These are phyloP conservation scores for Zelleria hepariella DNA, from an alignment of 2,888 invertebrate species.

Conservation along the genomic window DNA sequence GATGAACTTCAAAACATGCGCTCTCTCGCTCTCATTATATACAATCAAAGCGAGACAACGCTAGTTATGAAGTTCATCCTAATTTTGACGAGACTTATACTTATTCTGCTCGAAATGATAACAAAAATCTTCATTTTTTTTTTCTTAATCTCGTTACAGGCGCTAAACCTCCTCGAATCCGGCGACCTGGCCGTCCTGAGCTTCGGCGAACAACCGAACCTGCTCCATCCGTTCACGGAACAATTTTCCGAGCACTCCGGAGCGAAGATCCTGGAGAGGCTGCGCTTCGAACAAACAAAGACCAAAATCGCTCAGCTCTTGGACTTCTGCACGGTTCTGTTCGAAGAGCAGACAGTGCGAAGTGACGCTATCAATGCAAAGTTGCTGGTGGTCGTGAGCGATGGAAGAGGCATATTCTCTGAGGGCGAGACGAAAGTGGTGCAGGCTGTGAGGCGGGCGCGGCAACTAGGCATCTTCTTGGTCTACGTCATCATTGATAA, in stretches of 20 bases:
- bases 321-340: constrained; percentile 79
- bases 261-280: constrained; percentile 81
- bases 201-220: constrained; percentile 87
- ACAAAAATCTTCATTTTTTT: too few species aligned
- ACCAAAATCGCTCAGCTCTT: constrained; percentile 89
- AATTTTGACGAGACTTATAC: too few species aligned
- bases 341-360: constrained; percentile 54
- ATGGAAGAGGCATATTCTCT: constrained; percentile 93
- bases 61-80: too few species aligned
- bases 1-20: too few species aligned
- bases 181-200: constrained; percentile 93
- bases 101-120: too few species aligned
- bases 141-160: constrained; percentile 51
- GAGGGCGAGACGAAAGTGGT: constrained; percentile 84
- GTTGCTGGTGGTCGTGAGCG: constrained; percentile 92
- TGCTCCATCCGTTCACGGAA: constrained; percentile 91
- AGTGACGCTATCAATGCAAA: constrained; percentile 79
- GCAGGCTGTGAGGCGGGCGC: constrained; percentile 84
- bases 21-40: too few species aligned
- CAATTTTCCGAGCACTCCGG: constrained; percentile 92
- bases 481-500: constrained; percentile 97
- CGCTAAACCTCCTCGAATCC: constrained; percentile 92
- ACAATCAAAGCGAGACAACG: too few species aligned
- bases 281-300: constrained; percentile 91
- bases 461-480: constrained; percentile 88